Evolutionary conservation across 2,113 vertebrate species (phyloP).

Genomic region (Plectropomus leopardus): DNA sequence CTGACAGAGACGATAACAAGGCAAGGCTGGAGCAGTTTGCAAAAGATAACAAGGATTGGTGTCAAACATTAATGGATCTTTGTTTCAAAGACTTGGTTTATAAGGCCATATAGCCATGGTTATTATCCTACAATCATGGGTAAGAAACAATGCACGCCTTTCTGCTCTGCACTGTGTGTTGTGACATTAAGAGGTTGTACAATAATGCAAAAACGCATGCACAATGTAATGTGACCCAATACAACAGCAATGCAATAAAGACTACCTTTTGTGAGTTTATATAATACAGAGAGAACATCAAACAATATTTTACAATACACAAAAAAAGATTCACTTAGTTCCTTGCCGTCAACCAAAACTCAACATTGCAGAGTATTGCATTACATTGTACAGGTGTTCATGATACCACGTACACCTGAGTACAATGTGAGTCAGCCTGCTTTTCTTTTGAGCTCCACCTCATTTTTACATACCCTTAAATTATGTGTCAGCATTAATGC

Average conservation of each 20-base stretch:
- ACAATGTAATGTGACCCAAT: not conserved
- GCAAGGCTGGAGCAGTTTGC: conserved; percentile 18
- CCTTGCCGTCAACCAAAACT: not conserved
- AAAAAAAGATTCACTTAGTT: not conserved
- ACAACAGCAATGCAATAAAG: conserved; percentile 14
- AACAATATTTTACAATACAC: not conserved
- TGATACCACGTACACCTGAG: not conserved
- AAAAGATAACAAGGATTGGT: conserved; percentile 46
- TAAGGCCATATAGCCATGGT: conserved; percentile 50
- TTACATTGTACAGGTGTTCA: conserved; percentile 9
- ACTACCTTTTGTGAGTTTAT: not conserved
- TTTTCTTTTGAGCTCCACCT: not conserved
- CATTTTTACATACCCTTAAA: conserved; percentile 1
- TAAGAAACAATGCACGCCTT: conserved; percentile 37
- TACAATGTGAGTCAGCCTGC: conserved; percentile 14
- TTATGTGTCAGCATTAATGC: not conserved
- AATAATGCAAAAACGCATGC: not conserved
- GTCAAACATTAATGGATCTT: conserved; percentile 70
- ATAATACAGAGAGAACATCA: not conserved
- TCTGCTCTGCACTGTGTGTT: conserved; percentile 36
- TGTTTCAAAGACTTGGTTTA: conserved; percentile 35
- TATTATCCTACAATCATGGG: conserved; percentile 16
- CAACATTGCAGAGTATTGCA: not conserved
- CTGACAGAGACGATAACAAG: conserved; percentile 28
- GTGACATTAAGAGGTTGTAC: conserved; percentile 11